A percentile compares a stretch with the other conserved stretches of the same genome.
phyloP scores from a whole-genome alignment of 2,797 vertebrate genomes.

The Nyctalus aviator region DNA sequence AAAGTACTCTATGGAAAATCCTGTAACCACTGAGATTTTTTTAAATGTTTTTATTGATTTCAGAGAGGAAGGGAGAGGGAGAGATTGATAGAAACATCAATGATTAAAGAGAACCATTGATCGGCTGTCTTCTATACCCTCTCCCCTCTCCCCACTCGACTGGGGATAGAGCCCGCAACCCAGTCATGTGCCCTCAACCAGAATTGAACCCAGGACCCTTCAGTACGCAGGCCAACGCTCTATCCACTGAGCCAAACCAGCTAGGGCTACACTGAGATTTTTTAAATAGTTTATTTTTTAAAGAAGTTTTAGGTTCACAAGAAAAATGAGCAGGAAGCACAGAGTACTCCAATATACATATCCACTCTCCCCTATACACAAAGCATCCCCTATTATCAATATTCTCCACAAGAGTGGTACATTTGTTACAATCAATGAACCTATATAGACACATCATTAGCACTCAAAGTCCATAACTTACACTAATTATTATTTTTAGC shows the following conservation, averaged over 20 bases:
- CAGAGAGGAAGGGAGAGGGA: too few relatives aligned
- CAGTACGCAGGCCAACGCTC: too few relatives aligned
- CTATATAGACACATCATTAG: background rate
- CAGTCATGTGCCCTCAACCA: too few relatives aligned
- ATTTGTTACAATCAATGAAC: background rate
- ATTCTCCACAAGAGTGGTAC: background rate
- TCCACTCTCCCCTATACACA: background rate
- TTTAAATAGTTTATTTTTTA: conserved; percentile 31
- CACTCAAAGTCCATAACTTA: conserved; percentile 33
- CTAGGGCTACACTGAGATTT: background rate
- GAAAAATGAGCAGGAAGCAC: conserved; percentile 18
- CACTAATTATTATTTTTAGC: conserved; percentile 11
- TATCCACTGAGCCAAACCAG: too few relatives aligned
- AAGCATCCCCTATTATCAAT: background rate
- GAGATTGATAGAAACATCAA: too few relatives aligned
- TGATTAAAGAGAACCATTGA: too few relatives aligned
- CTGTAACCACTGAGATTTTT: background rate
- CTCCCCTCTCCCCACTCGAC: too few relatives aligned
- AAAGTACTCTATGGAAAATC: conserved; percentile 16
- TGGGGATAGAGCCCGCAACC: too few relatives aligned
- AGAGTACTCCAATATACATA: background rate
- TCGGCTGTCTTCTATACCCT: too few relatives aligned
- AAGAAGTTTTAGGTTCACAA: conserved; percentile 38
- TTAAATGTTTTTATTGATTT: too few relatives aligned
- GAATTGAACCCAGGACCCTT: too few relatives aligned